Evolutionary conservation across 2,797 vertebrate genomes (phyloP), one percentile per base, ranked within the genome.

Genomic region (Rhabdophis nuchalis): DNA sequence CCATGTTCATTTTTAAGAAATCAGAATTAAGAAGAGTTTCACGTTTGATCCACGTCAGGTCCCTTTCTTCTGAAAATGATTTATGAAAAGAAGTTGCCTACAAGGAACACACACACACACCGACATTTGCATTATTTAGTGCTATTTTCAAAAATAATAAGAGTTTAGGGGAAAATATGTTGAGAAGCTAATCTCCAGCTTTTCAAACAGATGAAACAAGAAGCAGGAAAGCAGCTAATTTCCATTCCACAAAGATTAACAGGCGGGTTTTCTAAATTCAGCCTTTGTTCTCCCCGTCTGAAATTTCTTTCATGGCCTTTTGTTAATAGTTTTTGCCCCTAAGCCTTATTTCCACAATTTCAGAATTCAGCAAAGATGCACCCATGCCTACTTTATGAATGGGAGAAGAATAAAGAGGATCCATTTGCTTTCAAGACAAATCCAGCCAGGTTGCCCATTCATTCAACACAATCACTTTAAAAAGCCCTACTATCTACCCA

Each of bases 221-320:
- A 36, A 46, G 64, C 4, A 60, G 56, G 41, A 82, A 52, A 2
- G 41, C 1, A 10, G 16, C 86, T 87, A 52, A 32, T 14, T 85
- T 29, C 6, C 46, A 53, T 86, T 86, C 72, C 52, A 20, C n/a
- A 25, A 13, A 64, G 87, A 85, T 61, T 85, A 85, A 54, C 2
- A 85, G 57, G 56, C 57, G 0, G 82, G 58, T 85, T 53, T 41
- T 64, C 56, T 64, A 54, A 85, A 92, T 64, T 85, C 32, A 16
- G 64, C 16, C 86, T 82, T 92, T 88, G 86, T 88, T 88, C n/a
- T n/a, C 68, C 23, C n/a, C 41, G 46, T 1, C 57, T n/a, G 50
- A 10, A 29, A 11, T 61, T 9, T 11, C 6, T 85, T 85, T 41
- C 46, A 4, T 18, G n/a, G 27, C 32, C 18, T 60, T 60, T 56